These are phyloP conservation scores for Macrotis lagotis DNA, from an alignment of 2,113 vertebrate species.

Conservation along the genomic window DNA sequence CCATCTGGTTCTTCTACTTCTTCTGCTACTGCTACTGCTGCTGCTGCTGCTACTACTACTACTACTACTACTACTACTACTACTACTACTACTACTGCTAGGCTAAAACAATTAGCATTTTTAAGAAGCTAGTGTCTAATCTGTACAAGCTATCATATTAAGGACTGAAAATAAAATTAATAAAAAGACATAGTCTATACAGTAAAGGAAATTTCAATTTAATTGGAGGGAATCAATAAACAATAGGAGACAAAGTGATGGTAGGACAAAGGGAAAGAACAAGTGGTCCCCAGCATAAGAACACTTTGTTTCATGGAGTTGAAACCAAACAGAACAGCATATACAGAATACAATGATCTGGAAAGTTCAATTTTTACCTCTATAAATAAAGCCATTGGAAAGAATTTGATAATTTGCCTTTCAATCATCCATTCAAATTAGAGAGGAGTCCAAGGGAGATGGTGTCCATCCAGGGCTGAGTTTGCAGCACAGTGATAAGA, in stretches of 20 bases:
- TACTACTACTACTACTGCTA: not conserved
- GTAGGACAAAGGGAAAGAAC: not conserved
- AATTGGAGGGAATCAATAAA: not conserved
- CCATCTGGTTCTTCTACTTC: too few species aligned
- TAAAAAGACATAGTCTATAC: not conserved
- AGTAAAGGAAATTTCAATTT: not conserved
- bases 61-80: not conserved
- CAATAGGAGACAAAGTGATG: not conserved
- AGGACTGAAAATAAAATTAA: not conserved
- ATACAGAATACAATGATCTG: not conserved
- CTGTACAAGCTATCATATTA: not conserved
- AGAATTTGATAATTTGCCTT: not conserved
- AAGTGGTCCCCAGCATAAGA: not conserved
- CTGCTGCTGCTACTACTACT: not conserved
- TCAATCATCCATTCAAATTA: not conserved
- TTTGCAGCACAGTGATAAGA: not conserved
- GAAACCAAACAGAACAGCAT: not conserved
- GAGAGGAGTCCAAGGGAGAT: not conserved
- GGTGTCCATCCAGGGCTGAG: not conserved
- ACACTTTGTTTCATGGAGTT: not conserved
- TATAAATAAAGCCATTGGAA: not conserved
- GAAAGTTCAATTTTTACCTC: not conserved
- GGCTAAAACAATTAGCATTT: not conserved
- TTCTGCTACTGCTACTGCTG: too few species aligned
- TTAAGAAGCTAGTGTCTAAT: not conserved